Conservation (phyloP, 2,888 invertebrate species). For the Agonopterix heracliana region DNA sequence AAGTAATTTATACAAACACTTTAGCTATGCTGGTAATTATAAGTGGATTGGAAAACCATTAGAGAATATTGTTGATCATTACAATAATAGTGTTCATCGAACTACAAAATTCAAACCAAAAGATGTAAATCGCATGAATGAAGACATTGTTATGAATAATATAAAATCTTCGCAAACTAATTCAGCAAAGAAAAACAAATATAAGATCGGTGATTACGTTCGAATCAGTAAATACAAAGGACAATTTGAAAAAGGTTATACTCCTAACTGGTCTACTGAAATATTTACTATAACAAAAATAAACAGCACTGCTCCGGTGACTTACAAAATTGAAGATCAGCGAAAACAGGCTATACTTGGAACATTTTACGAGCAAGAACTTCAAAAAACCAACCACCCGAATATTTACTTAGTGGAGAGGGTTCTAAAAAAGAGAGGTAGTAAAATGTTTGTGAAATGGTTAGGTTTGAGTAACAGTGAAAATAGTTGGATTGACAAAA, state of each 20-base stretch:
- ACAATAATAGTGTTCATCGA: slow-evolving; percentile 1
- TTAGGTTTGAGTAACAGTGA: slow-evolving; percentile 22
- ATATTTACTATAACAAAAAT: slow-evolving; percentile 21
- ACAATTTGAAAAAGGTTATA: slow-evolving; percentile 22
- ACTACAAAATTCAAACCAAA: slow-evolving; percentile 1
- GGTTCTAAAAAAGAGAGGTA: slow-evolving; percentile 20
- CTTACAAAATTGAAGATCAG: neutral
- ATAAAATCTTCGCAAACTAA: neutral
- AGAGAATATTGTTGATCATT: neutral
- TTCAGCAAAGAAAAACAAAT: neutral
- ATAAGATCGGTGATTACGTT: slow-evolving; percentile 16
- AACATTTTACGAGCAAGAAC: slow-evolving; percentile 22
- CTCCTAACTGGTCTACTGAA: slow-evolving; percentile 28
- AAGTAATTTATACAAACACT: slow-evolving; percentile 12
- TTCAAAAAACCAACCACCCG: slow-evolving; percentile 9
- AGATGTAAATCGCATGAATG: neutral
- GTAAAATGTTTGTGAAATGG: slow-evolving; percentile 27
- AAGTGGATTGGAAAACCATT: neutral
- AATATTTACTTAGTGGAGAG: slow-evolving; percentile 17
- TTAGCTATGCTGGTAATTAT: neutral
- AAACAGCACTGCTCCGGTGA: neutral
- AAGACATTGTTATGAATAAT: neutral
- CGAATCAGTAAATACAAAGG: slow-evolving; percentile 21
- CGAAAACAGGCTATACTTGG: neutral
- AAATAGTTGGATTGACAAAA: slow-evolving; percentile 25